A percentile compares a stretch with the other conserved stretches of the same genome.
Evolutionary conservation across 2,797 vertebrate genomes (phyloP).

Genomic region (Eospalax fontanierii): DNA sequence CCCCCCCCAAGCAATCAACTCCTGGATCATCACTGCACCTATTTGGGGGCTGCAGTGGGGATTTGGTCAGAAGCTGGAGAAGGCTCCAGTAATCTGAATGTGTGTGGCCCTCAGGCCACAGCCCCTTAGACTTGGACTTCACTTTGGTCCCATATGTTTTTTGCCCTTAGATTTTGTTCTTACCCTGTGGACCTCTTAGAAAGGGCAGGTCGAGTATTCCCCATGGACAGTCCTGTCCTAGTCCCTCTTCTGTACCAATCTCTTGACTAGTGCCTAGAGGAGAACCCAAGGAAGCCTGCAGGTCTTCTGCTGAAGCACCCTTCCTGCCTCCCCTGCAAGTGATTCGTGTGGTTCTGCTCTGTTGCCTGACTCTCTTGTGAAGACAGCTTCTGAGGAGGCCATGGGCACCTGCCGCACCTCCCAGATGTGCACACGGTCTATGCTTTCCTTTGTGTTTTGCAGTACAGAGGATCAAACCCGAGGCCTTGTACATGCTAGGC

Average conservation of each 20-base stretch:
- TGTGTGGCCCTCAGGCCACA: background rate
- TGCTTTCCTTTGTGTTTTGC: background rate
- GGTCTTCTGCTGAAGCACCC: too few species aligned
- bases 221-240: background rate
- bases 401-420: background rate
- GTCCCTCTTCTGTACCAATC: rapidly evolving
- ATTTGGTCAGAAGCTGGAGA: background rate
- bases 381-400: too few species aligned
- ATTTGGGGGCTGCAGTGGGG: background rate
- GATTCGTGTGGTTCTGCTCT: too few species aligned
- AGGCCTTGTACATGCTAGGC: background rate
- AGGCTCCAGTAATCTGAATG: background rate
- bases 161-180: background rate
- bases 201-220: background rate
- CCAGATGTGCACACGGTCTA: rapidly evolving
- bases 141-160: background rate
- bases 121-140: background rate
- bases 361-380: too few species aligned
- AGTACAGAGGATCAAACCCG: background rate
- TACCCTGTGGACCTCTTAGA: background rate
- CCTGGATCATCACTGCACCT: background rate
- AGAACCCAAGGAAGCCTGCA: background rate
- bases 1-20: too few species aligned
- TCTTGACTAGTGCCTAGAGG: background rate
- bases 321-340: background rate